Base-by-base conservation (phyloP, 2,113 vertebrate species). In the Erythrolamprus reginae region DNA sequence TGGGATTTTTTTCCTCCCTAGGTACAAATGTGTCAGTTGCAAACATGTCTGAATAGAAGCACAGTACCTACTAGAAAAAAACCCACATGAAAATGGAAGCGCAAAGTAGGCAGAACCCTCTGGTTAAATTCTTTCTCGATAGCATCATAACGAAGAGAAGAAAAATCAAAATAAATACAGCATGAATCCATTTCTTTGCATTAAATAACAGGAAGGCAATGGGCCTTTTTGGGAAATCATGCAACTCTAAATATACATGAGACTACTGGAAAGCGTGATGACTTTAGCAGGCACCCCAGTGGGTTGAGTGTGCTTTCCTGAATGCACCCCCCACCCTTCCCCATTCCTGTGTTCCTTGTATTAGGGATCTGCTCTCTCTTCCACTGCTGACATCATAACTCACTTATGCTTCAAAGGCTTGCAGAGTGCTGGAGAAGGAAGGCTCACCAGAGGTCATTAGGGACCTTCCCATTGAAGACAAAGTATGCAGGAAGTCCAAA, bases 21-120 rank as follows among this genome's bases (percentile, higher is more conserved):
- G 90, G 87, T 47, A 93, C 89, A 95, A 93, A n/a, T 70, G 85
- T 61, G 28, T 55, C 51, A 93, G 88, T 70, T 38, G 33, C 89
- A 88, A 65, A 89, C 92, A 88, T 56, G 88, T n/a, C 61, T 88
- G 92, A 95, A 93, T 92, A 94, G 93, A 19, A 65, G 28, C n/a
- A 65, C 28, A 90, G 86, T 91, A 82, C 89, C 91, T 93, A 93
- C 19, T 53, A 88, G 5, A 5, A 13, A 90, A 90, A 95, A 83
- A 42, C 12, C 17, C 1, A 0, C 90, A 94, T 91, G 94, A 92
- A 83, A 84, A 28, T 45, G 84, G 92, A 87, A 89, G 91, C 55
- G 92, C 56, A 87, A 88, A 92, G 21, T 92, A 91, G 94, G 93
- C 87, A 93, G 91, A 94, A 95, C 88, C 92, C 84, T 89, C 26